Conservation (phyloP, 37 sponge, comb jelly and placozoan genomes). For the Amphimedon queenslandica region DNA sequence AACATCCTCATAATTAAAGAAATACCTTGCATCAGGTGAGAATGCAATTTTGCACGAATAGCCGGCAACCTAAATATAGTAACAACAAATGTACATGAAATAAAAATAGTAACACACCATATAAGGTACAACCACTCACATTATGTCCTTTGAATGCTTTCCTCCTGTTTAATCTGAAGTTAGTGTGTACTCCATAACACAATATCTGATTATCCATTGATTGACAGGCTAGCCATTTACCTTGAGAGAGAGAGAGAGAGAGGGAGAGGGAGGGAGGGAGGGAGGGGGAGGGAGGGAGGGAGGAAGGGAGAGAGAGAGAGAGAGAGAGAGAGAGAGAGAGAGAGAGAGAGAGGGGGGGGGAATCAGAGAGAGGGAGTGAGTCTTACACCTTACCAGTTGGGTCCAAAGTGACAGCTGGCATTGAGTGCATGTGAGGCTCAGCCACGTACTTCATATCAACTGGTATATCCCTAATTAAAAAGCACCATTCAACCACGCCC, state of each 20-base stretch:
- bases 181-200: conserved; percentile 82
- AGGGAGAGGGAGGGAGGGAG: no score
- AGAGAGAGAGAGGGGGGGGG: no score
- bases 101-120: conserved; percentile 18
- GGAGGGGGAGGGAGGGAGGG: no score
- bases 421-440: conserved; percentile 95
- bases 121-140: conserved; percentile 50
- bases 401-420: conserved; percentile 81
- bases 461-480: conserved; percentile 80
- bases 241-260: conserved; percentile 36
- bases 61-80: conserved; percentile 76
- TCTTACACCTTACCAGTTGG: conserved; percentile 61
- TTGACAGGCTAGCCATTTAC: conserved; percentile 97
- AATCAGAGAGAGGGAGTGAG: no score
- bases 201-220: conserved; percentile 93
- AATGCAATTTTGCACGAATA: conserved; percentile 96
- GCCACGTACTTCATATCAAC: conserved; percentile 98
- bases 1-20: no score
- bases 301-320: no score
- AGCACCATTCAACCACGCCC: neutral
- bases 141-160: conserved; percentile 98
- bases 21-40: conserved; percentile 96
- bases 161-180: conserved; percentile 88
- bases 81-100: neutral
- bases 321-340: no score